Percentiles rank a stretch among this genome's conserved stretches.
Evolutionary conservation across 2,888 invertebrate genomes (phyloP).

Genomic region (Leptothorax acervorum): DNA sequence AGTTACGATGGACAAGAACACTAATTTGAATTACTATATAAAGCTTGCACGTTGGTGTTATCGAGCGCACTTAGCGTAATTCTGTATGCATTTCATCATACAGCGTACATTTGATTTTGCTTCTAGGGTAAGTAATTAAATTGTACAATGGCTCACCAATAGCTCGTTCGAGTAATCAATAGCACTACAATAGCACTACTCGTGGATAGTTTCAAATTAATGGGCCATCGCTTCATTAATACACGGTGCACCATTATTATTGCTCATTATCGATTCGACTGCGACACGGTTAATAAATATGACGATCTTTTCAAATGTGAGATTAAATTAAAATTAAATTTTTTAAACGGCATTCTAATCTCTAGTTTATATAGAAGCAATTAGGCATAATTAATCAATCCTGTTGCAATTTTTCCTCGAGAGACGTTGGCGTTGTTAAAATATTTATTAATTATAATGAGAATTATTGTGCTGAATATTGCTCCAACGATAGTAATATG

Average conservation of each 20-base stretch:
- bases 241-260: constrained; percentile 33
- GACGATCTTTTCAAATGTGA: constrained; percentile 1
- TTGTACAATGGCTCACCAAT: constrained; percentile 45
- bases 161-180: constrained; percentile 35
- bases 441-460: neutral
- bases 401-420: neutral
- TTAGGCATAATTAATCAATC: constrained; percentile 13
- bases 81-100: constrained; percentile 23
- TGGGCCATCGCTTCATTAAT: constrained; percentile 43
- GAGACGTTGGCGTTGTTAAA: neutral
- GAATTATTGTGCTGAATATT: neutral
- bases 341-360: neutral
- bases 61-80: constrained; percentile 17
- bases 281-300: constrained; percentile 27
- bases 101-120: constrained; percentile 43
- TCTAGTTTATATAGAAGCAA: neutral
- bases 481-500: neutral
- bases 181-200: constrained; percentile 44
- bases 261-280: constrained; percentile 27
- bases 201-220: constrained; percentile 41
- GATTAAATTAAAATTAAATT: neutral
- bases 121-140: constrained; percentile 44
- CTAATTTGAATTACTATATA: neutral
- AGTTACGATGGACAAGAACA: neutral
- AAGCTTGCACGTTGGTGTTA: neutral